These are phyloP conservation scores for Cybosia mesomella DNA, from an alignment of 2,888 invertebrate species.

Conservation along the genomic window DNA sequence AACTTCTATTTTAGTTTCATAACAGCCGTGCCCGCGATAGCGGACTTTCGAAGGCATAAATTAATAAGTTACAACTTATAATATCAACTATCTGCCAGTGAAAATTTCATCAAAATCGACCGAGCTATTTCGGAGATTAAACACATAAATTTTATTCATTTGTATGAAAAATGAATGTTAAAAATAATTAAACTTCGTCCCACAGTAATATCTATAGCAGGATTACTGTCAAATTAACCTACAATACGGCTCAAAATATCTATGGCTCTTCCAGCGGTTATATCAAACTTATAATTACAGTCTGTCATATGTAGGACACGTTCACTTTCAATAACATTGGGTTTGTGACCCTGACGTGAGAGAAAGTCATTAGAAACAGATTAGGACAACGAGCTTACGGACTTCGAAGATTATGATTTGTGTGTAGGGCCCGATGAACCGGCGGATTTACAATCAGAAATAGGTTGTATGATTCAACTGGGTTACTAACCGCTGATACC, in stretches of 20 bases:
- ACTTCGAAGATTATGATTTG: conserved; percentile 11
- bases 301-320: conserved; percentile 48
- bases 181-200: neutral
- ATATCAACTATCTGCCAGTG: too few relatives aligned
- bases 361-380: conserved; percentile 43
- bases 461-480: neutral
- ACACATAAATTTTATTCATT: too few relatives aligned
- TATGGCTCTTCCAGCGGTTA: conserved; percentile 19
- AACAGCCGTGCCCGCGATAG: too few relatives aligned
- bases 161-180: too few relatives aligned
- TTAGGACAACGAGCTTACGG: conserved; percentile 15
- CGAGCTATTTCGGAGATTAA: too few relatives aligned
- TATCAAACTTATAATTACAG: conserved; percentile 30
- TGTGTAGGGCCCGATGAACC: conserved; percentile 5
- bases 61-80: too few relatives aligned
- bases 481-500: too few relatives aligned
- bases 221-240: neutral
- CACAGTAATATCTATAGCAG: neutral
- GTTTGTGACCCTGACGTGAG: conserved; percentile 44
- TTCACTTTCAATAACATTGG: conserved; percentile 47
- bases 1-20: too few relatives aligned
- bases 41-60: too few relatives aligned
- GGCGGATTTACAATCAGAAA: neutral
- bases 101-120: too few relatives aligned
- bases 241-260: neutral